Percentiles rank a stretch among this genome's conserved stretches.
phyloP scores from a whole-genome alignment of 2,797 vertebrate genomes.

The Urocyon cinereoargenteus region DNA sequence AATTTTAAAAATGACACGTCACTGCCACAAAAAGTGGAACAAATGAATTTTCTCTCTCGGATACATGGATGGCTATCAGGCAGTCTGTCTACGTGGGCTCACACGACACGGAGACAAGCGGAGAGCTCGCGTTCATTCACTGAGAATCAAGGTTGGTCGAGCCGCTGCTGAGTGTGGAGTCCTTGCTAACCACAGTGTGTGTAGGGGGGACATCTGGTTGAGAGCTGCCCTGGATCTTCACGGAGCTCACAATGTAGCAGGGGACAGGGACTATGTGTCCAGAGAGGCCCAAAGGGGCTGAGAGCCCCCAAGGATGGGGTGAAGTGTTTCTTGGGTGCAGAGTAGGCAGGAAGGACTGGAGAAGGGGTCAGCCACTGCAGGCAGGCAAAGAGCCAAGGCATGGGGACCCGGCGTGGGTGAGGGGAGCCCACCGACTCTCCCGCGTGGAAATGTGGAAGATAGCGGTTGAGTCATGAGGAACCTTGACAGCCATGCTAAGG shows the following conservation, averaged over 20 bases:
- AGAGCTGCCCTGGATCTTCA: fast-evolving
- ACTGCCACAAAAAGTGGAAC: not conserved
- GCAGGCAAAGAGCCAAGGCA: fast-evolving
- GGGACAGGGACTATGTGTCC: fast-evolving
- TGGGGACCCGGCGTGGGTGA: not conserved
- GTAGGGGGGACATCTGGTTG: not conserved
- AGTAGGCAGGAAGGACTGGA: fast-evolving
- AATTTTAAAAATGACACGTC: not conserved
- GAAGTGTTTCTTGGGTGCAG: too few relatives aligned
- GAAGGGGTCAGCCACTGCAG: too few relatives aligned
- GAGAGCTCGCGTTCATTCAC: not conserved
- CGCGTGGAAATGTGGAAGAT: too few relatives aligned
- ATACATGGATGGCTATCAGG: fast-evolving
- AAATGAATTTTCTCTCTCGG: not conserved
- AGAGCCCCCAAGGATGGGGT: not conserved
- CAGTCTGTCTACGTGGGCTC: fast-evolving
- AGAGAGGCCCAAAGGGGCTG: not conserved
- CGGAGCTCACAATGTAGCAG: fast-evolving
- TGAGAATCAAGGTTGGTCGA: not conserved
- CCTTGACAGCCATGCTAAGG: too few relatives aligned
- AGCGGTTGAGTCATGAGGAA: not conserved
- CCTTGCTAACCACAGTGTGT: not conserved
- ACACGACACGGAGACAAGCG: fast-evolving
- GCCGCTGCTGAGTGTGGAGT: not conserved
- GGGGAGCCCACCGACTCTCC: not conserved